phyloP scores from a whole-genome alignment of 92 coral and sea anemone species.

The Pocillopora meandrina region DNA sequence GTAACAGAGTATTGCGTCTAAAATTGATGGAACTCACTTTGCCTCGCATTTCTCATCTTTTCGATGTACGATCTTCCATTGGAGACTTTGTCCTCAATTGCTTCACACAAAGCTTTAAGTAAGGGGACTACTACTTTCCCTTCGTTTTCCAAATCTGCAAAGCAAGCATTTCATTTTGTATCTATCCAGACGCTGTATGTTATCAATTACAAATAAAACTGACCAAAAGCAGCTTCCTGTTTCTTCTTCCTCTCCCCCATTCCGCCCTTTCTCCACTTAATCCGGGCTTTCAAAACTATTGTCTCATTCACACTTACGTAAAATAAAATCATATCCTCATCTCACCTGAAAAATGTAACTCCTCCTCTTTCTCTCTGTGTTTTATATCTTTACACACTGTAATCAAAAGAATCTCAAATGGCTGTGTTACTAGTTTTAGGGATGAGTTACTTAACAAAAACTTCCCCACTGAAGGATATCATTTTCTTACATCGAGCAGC shows the following conservation, averaged over 20 bases:
- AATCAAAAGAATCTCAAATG: background rate
- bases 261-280: background rate
- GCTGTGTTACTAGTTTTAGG: background rate
- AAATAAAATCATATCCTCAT: background rate
- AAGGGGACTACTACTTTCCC: background rate
- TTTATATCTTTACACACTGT: conserved; percentile 48
- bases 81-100: conserved; percentile 20
- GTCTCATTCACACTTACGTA: background rate
- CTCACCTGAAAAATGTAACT: conserved; percentile 1
- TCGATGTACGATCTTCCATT: conserved; percentile 12
- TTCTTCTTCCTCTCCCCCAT: too few species aligned
- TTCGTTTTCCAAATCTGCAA: conserved; percentile 5
- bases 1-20: too few species aligned
- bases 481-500: too few species aligned
- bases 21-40: conserved; percentile 12
- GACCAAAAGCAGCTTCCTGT: too few species aligned
- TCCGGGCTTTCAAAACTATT: too few species aligned
- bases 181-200: too few species aligned
- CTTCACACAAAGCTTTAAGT: conserved; percentile 11
- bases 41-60: background rate
- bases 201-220: too few species aligned
- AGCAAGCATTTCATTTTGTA: background rate
- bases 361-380: conserved; percentile 15
- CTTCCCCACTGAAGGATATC: too few species aligned
- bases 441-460: too few species aligned